Evolutionary conservation across 2,888 invertebrate species (phyloP).

Genomic region (Lepidochitona cinerea): DNA sequence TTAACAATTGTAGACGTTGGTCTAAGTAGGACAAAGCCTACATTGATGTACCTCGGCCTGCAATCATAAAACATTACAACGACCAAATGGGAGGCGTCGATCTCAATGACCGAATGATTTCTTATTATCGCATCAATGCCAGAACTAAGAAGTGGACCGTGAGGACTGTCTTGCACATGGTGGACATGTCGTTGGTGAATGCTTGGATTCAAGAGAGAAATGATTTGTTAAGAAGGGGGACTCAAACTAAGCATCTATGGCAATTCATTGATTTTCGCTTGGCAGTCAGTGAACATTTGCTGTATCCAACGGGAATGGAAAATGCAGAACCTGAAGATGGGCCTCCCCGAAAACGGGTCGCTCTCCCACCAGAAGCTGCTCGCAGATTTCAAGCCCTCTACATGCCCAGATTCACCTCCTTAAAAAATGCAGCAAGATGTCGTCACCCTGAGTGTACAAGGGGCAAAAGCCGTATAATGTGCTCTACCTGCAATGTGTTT

Average conservation of each 20-base stretch:
- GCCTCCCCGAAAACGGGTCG: neutral
- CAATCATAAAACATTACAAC: neutral
- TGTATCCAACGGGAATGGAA: neutral
- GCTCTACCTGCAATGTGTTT: neutral
- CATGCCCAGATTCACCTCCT: neutral
- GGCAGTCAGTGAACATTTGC: neutral
- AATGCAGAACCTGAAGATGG: neutral
- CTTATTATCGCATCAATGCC: neutral
- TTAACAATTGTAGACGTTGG: neutral
- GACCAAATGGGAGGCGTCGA: slow-evolving; percentile 4
- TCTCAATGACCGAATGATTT: neutral
- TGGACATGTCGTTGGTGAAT: neutral
- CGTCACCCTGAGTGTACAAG: neutral
- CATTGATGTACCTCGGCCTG: neutral
- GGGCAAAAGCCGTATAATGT: neutral
- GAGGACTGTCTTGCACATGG: neutral
- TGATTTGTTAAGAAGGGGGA: neutral
- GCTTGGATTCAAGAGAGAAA: neutral
- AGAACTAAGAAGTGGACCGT: neutral
- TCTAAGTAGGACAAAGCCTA: slow-evolving; percentile 10
- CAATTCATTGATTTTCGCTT: neutral
- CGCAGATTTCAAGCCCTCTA: neutral
- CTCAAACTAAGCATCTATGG: neutral
- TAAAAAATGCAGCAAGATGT: neutral
- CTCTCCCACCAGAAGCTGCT: neutral